A percentile compares a stretch with the other conserved stretches of the same genome.
Evolutionary conservation across 2,797 vertebrate genomes (phyloP).

Genomic region (Melanotaenia nigrans): DNA sequence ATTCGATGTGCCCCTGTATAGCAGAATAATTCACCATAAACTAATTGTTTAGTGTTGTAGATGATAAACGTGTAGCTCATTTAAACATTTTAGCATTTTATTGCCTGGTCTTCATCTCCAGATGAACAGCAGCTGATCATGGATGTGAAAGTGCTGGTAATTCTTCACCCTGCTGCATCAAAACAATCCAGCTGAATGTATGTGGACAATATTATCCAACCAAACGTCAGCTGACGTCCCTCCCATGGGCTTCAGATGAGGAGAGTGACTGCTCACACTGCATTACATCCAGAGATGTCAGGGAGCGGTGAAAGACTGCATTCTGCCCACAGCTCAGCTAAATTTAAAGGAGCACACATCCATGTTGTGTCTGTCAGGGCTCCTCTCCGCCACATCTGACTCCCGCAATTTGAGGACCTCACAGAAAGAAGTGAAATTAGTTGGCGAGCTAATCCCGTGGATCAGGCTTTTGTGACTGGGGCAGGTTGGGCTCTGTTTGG

Average conservation of each 20-base stretch:
- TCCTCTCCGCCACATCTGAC: conserved; percentile 67
- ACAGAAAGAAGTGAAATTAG: conserved; percentile 87
- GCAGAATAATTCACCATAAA: too few species aligned
- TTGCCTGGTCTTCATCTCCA: neutral
- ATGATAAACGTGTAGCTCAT: too few species aligned
- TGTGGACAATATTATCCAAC: conserved; percentile 21
- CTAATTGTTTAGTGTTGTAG: too few species aligned
- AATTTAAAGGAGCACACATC: conserved; percentile 63
- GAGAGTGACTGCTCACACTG: conserved; percentile 42
- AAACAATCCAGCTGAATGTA: conserved; percentile 10
- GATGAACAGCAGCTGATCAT: too few species aligned
- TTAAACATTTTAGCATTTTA: too few species aligned
- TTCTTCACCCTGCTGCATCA: neutral
- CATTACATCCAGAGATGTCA: conserved; percentile 31
- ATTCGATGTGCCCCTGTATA: too few species aligned
- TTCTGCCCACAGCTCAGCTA: conserved; percentile 33
- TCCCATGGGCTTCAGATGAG: conserved; percentile 7
- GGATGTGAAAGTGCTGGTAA: neutral
- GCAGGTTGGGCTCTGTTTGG: conserved; percentile 87
- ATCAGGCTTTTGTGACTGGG: conserved; percentile 83
- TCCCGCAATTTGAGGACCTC: conserved; percentile 84
- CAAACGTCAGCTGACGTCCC: conserved; percentile 31
- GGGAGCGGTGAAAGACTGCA: conserved; percentile 38
- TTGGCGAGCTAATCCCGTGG: conserved; percentile 82
- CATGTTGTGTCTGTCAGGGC: conserved; percentile 77